These are phyloP conservation scores for Argyrosomus regius DNA, from an alignment of 2,797 vertebrate genomes.

Conservation along the genomic window DNA sequence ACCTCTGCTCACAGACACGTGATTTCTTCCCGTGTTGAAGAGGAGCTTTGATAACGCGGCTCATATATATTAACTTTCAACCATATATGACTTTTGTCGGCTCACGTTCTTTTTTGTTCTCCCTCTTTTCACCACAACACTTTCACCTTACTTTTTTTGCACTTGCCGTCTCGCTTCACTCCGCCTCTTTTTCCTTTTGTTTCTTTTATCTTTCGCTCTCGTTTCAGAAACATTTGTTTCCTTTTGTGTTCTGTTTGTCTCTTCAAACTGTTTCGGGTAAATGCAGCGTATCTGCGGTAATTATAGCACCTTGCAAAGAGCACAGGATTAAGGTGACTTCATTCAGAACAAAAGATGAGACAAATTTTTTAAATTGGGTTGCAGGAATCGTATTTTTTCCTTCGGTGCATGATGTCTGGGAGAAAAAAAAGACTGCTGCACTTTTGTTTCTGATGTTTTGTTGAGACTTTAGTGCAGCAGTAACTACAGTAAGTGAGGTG, in stretches of 20 bases:
- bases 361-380: conserved; percentile 43
- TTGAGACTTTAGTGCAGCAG: conserved; percentile 6
- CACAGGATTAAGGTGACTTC: conserved; percentile 57
- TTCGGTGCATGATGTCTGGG: neutral
- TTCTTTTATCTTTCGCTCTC: conserved; percentile 25
- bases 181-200: neutral
- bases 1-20: neutral
- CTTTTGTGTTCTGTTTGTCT: conserved; percentile 49
- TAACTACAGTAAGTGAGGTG: conserved; percentile 3
- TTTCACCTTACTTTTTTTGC: conserved; percentile 12
- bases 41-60: conserved; percentile 19
- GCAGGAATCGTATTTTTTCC: conserved; percentile 30
- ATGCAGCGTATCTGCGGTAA: conserved; percentile 48
- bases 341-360: conserved; percentile 41
- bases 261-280: conserved; percentile 47
- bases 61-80: neutral
- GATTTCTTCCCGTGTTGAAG: neutral
- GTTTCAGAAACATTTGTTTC: conserved; percentile 25
- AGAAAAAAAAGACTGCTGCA: neutral
- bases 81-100: neutral
- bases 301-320: conserved; percentile 62
- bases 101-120: neutral
- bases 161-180: neutral
- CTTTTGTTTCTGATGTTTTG: conserved; percentile 22
- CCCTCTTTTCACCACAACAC: neutral